A percentile compares a stretch with the other conserved stretches of the same genome.
phyloP scores from a whole-genome alignment of 2,113 vertebrate species.

The Corythaixoides concolor region DNA sequence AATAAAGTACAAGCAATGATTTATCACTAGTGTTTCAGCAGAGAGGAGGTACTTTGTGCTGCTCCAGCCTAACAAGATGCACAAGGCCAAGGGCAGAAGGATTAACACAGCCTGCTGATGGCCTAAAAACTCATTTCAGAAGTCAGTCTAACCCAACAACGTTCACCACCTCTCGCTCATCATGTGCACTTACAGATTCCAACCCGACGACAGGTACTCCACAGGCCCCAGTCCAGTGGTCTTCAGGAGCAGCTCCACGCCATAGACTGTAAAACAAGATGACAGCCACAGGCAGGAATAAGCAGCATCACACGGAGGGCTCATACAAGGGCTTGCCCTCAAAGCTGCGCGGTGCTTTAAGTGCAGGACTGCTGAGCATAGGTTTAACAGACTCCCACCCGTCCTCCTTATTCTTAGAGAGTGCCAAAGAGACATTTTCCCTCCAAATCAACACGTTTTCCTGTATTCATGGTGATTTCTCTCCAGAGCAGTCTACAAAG shows the following conservation, averaged over 20 bases:
- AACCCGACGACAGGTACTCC: slow-evolving; percentile 94
- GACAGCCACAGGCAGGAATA: not conserved
- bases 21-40: not conserved
- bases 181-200: slow-evolving; percentile 94
- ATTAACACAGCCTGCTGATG: not conserved
- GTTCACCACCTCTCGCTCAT: not conserved
- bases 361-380: not conserved
- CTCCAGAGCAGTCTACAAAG: not conserved
- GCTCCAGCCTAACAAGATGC: not conserved
- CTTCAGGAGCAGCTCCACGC: slow-evolving; percentile 92
- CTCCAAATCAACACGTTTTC: not conserved
- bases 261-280: slow-evolving; percentile 79
- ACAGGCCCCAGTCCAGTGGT: slow-evolving; percentile 90
- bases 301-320: not conserved
- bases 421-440: not conserved
- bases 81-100: not conserved
- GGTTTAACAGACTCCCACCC: not conserved
- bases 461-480: not conserved
- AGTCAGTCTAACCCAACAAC: not conserved
- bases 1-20: not conserved
- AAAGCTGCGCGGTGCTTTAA: not conserved
- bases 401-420: not conserved
- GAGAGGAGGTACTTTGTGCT: not conserved
- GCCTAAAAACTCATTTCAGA: not conserved
- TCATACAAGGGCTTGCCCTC: not conserved